Base-by-base conservation (phyloP, 2,113 vertebrate genomes). In the Gorsachius goisagi region DNA sequence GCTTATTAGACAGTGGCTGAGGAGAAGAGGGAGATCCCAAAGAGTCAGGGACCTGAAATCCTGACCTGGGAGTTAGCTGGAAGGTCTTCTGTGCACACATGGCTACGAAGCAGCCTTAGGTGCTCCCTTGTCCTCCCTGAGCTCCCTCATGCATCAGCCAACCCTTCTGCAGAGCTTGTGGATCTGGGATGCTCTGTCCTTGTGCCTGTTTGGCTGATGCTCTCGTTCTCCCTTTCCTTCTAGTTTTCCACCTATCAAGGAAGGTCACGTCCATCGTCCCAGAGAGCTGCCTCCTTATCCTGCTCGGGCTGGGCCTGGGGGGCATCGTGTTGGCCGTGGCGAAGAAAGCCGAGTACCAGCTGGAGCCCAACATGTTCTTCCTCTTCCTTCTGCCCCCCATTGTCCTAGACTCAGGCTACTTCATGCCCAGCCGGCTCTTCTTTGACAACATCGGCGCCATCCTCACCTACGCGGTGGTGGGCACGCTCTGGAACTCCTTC, bases 401-500 rank as follows among this genome's bases (percentile, higher is more conserved):
- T 1, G 99, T 99, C 85, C 98, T 99, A 0, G 99, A 99, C 82
- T 99, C 99, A 0, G 99, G 99, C 5, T 99, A 99, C 97, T 99
- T 99, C 97, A 99, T 99, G 99, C 99, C 99, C 20, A 98, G 99
- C 41, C 97, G 99, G 5, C 98, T 99, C 47, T 99, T 99, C 97
- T 99, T 99, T 5, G 99, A 99, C 98, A 99, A 99, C 97, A 97
- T 99, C 9, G 99, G 99, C 2, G 98, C 99, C 97, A 99, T 99
- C 97, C 98, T 99, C 94, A 98, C 98, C 88, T 99, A 99, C 4
- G 99, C 99, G 0, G 99, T 99, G 95, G 98, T 99, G 79, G 99
- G 99, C 56, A 99, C 99, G 0, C 98, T 99, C 97, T 99, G 99
- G 99, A 99, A 99, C 92, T 98, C 99, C 90, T 99, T 99, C 89